Percentiles rank a stretch among this genome's conserved stretches.
phyloP scores from a whole-genome alignment of 2,797 vertebrate genomes.

The Tadarida brasiliensis region DNA sequence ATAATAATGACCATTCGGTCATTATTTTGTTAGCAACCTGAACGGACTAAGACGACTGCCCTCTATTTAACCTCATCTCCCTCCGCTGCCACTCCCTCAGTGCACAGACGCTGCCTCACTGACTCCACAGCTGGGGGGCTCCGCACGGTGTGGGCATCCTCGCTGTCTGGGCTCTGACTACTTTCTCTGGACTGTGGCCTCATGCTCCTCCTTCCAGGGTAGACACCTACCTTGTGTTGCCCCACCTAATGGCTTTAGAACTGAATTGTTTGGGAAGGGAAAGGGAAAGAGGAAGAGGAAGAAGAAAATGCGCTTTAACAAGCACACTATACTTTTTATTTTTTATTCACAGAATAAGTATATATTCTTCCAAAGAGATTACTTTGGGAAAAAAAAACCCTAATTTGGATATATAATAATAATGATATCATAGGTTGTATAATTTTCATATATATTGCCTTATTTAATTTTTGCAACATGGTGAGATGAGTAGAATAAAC shows the following conservation, averaged over 20 bases:
- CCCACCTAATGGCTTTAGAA: background rate
- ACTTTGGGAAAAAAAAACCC: background rate
- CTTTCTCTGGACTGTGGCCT: background rate
- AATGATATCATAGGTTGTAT: background rate
- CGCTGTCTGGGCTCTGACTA: background rate
- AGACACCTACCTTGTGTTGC: background rate
- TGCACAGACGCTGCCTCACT: accelerated
- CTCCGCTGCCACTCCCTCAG: background rate
- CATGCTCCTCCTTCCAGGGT: accelerated
- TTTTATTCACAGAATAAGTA: background rate
- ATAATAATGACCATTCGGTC: background rate
- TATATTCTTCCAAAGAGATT: background rate
- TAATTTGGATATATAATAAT: background rate
- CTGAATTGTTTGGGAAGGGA: background rate
- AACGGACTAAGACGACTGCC: background rate
- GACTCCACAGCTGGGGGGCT: background rate
- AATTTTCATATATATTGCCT: background rate
- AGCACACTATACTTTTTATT: background rate
- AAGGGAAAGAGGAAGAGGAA: background rate
- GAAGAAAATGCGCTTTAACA: background rate
- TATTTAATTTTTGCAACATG: background rate
- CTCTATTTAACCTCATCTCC: background rate
- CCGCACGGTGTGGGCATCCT: accelerated
- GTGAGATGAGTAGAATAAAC: background rate
- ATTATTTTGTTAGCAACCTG: background rate